phyloP scores from a whole-genome alignment of 2,888 invertebrate genomes.

The Litoditis marina region DNA sequence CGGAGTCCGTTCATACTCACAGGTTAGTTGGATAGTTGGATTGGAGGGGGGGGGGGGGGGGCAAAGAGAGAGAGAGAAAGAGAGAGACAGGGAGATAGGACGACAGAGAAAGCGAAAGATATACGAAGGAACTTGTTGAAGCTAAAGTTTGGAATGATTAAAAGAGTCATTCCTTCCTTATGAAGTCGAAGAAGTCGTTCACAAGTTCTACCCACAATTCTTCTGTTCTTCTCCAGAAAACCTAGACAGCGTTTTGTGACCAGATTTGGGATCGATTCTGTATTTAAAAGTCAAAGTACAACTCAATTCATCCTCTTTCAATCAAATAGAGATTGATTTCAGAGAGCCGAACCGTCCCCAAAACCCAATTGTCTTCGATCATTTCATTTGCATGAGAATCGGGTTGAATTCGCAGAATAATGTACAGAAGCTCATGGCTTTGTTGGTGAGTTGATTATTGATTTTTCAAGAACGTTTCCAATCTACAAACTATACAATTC shows the following conservation, averaged over 20 bases:
- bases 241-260: no score
- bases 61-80: neutral
- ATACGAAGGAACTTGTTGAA: neutral
- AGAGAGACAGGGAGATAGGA: neutral
- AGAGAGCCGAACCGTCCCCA: constrained; percentile 12
- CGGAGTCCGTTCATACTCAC: neutral
- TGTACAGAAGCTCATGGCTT: constrained; percentile 40
- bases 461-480: no score
- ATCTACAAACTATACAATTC: neutral
- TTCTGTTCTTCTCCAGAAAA: no score
- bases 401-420: constrained; percentile 38
- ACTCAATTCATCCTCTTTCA: neutral
- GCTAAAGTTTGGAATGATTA: no score
- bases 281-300: no score
- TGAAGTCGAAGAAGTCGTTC: no score
- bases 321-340: neutral
- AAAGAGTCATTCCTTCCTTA: neutral
- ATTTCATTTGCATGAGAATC: constrained; percentile 42
- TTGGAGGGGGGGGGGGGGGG: neutral
- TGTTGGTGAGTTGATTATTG: constrained; percentile 18
- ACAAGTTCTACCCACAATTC: no score
- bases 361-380: constrained; percentile 38
- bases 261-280: no score
- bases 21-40: constrained; percentile 2
- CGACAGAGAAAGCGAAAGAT: neutral